Evolutionary conservation across 2,113 vertebrate species (phyloP), one percentile per base, ranked within the genome.

Genomic region (Salminus brasiliensis): DNA sequence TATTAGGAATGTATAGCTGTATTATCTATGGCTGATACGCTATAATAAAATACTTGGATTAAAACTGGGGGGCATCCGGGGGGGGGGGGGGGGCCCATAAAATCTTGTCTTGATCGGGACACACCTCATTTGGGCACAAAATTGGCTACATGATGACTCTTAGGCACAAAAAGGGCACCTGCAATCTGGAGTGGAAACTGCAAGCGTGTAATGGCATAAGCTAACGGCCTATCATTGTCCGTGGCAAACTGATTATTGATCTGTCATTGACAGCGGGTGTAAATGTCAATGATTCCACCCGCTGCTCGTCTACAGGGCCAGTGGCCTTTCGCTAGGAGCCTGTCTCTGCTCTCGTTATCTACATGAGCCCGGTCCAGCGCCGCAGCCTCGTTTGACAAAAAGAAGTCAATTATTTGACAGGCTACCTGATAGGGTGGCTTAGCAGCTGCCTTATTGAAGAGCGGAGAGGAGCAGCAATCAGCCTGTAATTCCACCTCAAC

Each of bases 211-310:
- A 57, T 49, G 32, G 36, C 15, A 74, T 49, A 29, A 78, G 43
- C 65, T 21, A 36, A 34, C 62, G 12, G 65, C 32, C 53, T 71
- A 39, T 67, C 52, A 68, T 34, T 76, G 78, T 68, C 87, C 91
- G 90, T 89, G 88, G 91, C 87, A 86, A 84, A 91, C 85, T 47
- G 75, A 77, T 88, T 90, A 92, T 91, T 34, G 92, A 95, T 86
- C 88, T 0, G 39, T 81, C 81, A 85, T 89, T 90, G 89, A 88
- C 90, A 87, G 81, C 30, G 55, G 86, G 75, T 80, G 76, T 84
- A 79, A 80, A 81, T 84, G 87, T 76, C 85, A 84, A 73, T 81
- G 84, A 76, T 72, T 85, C 76, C 74, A 77, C 59, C n/a, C 36
- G 73, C 80, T 63, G 74, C 60, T 36, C 45, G 80, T 77, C 77